Percentiles rank a stretch among this genome's conserved stretches.
Evolutionary conservation across 1,140 invertebrate species (phyloP).

Genomic region (Pantala flavescens): DNA sequence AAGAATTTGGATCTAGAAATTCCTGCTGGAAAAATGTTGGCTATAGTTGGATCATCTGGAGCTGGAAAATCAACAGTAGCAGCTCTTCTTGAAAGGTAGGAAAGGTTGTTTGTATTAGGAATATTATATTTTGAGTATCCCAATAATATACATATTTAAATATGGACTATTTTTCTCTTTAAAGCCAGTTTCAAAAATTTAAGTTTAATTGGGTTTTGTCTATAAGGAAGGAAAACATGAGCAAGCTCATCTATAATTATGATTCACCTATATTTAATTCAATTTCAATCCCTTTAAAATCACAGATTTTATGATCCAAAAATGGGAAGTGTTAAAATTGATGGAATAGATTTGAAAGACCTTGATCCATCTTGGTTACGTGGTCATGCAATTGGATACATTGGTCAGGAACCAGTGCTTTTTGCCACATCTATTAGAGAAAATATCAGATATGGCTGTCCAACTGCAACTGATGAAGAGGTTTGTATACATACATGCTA

Average conservation of each 20-base stretch:
- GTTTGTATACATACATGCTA: slow-evolving; percentile 32
- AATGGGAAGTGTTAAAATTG: slow-evolving; percentile 62
- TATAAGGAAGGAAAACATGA: no score
- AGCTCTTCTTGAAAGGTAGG: slow-evolving; percentile 66
- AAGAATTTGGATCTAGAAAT: slow-evolving; percentile 71
- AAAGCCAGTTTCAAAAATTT: background rate
- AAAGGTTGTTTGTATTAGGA: background rate
- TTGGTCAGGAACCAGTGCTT: slow-evolving; percentile 86
- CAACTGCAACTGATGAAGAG: slow-evolving; percentile 52
- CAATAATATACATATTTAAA: no score
- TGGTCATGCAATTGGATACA: slow-evolving; percentile 70
- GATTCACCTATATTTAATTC: no score
- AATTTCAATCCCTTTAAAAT: slow-evolving; percentile 22
- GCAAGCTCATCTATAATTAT: no score
- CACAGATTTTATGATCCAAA: slow-evolving; percentile 76
- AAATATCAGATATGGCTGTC: slow-evolving; percentile 87
- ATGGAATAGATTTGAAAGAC: slow-evolving; percentile 60
- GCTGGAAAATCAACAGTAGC: slow-evolving; percentile 88
- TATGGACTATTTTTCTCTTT: no score
- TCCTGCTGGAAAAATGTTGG: slow-evolving; percentile 77
- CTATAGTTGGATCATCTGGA: slow-evolving; percentile 81
- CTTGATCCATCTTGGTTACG: slow-evolving; percentile 80
- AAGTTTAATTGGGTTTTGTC: background rate
- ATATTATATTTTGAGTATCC: no score
- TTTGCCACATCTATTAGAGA: slow-evolving; percentile 87